Conservation (phyloP, 2,113 vertebrate genomes). For the Eidolon helvum region DNA sequence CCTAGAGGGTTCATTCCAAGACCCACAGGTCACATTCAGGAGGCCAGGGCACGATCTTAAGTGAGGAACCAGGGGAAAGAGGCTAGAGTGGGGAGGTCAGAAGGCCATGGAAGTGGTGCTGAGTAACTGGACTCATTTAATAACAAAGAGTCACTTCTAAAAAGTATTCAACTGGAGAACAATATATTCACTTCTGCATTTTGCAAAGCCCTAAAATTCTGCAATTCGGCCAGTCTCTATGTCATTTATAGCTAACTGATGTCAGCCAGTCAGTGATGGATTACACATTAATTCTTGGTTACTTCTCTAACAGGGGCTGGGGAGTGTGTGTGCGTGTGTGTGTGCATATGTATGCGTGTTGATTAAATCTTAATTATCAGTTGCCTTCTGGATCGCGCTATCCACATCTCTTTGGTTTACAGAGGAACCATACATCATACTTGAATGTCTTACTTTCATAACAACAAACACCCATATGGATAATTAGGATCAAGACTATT, state of each 20-base stretch:
- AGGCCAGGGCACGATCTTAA: too few relatives aligned
- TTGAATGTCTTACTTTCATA: neutral
- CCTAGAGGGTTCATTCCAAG: neutral
- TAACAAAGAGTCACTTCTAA: neutral
- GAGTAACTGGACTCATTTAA: neutral
- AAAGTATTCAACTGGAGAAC: neutral
- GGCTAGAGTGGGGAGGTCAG: neutral
- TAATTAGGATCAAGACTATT: constrained; percentile 3
- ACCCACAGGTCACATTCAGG: neutral
- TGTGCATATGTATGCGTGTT: accelerated
- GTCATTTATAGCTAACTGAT: neutral
- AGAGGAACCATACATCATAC: constrained; percentile 7
- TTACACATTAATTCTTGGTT: neutral
- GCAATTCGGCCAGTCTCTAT: neutral
- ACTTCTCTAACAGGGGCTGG: neutral
- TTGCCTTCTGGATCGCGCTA: neutral
- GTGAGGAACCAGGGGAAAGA: neutral
- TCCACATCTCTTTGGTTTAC: neutral
- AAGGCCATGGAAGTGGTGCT: neutral
- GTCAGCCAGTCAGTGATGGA: neutral
- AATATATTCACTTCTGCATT: neutral
- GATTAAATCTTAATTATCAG: neutral
- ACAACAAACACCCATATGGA: neutral
- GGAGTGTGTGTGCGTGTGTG: too few relatives aligned
- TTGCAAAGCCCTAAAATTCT: neutral